Evolutionary conservation across 2,113 vertebrate species (phyloP).

Genomic region (Tachysurus vachellii): DNA sequence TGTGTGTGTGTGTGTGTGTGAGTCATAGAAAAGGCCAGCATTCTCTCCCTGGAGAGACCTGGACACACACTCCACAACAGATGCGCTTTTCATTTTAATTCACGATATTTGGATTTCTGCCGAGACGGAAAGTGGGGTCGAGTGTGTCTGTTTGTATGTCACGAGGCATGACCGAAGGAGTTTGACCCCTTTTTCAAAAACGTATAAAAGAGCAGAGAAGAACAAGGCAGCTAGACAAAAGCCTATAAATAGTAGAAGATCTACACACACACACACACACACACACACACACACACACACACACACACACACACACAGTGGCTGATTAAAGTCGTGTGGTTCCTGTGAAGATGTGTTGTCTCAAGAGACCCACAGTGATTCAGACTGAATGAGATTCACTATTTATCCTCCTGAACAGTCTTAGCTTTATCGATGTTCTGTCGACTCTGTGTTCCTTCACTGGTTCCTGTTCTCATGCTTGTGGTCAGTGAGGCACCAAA

Average conservation of each 20-base stretch:
- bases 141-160: conserved; percentile 23
- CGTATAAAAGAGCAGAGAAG: conserved; percentile 8
- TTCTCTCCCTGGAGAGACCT: conserved; percentile 8
- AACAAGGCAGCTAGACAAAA: conserved; percentile 17
- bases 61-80: conserved; percentile 5
- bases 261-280: neutral
- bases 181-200: conserved; percentile 31
- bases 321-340: conserved; percentile 18
- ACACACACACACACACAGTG: conserved; percentile 6
- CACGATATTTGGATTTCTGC: conserved; percentile 14
- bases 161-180: neutral
- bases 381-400: conserved; percentile 12
- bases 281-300: conserved; percentile 12
- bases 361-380: conserved; percentile 13
- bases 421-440: neutral
- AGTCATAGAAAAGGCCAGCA: conserved; percentile 2
- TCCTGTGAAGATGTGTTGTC: neutral
- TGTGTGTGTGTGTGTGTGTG: neutral
- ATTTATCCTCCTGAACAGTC: conserved; percentile 7
- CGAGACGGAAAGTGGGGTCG: neutral
- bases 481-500: neutral
- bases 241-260: conserved; percentile 22
- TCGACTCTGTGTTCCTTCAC: neutral
- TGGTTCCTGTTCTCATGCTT: neutral
- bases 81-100: conserved; percentile 19